Evolutionary conservation across 2,797 vertebrate genomes (phyloP).

Genomic region (Podarcis siculus): DNA sequence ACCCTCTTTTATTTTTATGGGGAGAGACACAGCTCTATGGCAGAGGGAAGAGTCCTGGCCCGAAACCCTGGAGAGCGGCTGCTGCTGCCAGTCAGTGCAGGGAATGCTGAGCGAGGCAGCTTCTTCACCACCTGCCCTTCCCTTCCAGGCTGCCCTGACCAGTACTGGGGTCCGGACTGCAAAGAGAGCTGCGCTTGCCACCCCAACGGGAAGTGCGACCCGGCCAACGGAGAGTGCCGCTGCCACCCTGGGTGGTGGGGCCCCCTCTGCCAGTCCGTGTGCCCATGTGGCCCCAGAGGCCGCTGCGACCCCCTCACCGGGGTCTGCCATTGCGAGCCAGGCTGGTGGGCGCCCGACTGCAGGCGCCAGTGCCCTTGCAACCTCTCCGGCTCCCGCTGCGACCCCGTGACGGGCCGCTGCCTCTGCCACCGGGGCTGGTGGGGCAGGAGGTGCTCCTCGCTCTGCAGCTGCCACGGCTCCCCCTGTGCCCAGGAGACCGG

Average conservation of each 20-base stretch:
- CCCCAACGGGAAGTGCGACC: constrained; percentile 86
- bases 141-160: constrained; percentile 85
- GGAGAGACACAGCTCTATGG: too few relatives aligned
- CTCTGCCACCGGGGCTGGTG: constrained; percentile 85
- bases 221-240: constrained; percentile 83
- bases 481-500: constrained; percentile 84
- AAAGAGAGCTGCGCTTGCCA: constrained; percentile 85
- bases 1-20: too few relatives aligned
- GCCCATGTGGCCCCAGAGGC: constrained; percentile 84
- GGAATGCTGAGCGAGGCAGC: not conserved
- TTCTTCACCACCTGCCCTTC: not conserved
- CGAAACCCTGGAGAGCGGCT: too few relatives aligned
- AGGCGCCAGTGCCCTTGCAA: constrained; percentile 83
- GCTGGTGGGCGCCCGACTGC: constrained; percentile 89
- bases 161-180: constrained; percentile 94
- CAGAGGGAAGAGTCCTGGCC: too few relatives aligned
- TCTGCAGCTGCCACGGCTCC: constrained; percentile 85
- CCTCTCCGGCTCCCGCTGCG: constrained; percentile 73
- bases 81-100: too few relatives aligned
- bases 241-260: constrained; percentile 90
- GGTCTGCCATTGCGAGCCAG: constrained; percentile 86
- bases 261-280: constrained; percentile 81
- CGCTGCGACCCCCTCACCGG: constrained; percentile 85
- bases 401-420: constrained; percentile 84
- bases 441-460: constrained; percentile 83